phyloP scores from a whole-genome alignment of 2,113 vertebrate species.

The Peucedramus taeniatus region DNA sequence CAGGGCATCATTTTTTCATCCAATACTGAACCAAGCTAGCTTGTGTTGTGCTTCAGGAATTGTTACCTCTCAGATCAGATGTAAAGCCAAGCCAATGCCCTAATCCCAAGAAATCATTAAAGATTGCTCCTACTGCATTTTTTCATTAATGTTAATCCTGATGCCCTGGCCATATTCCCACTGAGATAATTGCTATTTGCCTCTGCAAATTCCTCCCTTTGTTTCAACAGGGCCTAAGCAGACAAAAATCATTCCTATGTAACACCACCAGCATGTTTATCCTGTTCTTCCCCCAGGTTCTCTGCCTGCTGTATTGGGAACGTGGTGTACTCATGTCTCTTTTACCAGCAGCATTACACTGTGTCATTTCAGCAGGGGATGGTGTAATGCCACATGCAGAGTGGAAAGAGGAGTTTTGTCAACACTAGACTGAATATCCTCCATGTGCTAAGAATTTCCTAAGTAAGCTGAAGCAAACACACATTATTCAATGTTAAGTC shows the following conservation, averaged over 20 bases:
- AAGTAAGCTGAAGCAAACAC: neutral
- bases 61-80: neutral
- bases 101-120: neutral
- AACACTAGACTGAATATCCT: neutral
- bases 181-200: neutral
- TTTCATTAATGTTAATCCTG: neutral
- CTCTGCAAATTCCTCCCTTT: neutral
- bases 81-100: neutral
- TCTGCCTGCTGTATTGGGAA: neutral
- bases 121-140: neutral
- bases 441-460: neutral
- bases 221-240: neutral
- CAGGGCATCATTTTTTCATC: neutral
- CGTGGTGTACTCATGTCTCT: fast-evolving
- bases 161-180: neutral
- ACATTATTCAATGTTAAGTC: neutral
- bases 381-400: neutral
- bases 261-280: neutral
- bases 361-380: neutral
- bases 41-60: neutral
- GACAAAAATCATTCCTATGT: neutral
- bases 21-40: neutral
- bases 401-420: neutral
- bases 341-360: neutral
- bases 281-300: neutral